Evolutionary conservation across 2,888 invertebrate species (phyloP), one percentile per base, ranked within the genome.

Genomic region (Lepidocyrtinus sp.): DNA sequence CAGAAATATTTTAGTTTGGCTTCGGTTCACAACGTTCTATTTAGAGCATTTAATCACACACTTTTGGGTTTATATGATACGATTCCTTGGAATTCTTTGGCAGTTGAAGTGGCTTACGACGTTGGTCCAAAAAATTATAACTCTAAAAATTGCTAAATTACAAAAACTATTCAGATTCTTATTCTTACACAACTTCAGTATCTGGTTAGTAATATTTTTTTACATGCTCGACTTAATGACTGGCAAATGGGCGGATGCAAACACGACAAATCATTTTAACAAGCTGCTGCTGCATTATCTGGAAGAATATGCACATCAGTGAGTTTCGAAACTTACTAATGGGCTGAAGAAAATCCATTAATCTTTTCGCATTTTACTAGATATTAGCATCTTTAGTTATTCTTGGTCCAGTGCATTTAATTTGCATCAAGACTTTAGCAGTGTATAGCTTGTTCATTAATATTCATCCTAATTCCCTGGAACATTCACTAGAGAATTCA

Each of bases 191-290:
- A 74, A 45, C 67, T 72, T 24, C 17, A 50, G 55, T 61, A 59
- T 25, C 19, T n/a, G n/a, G n/a, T n/a, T n/a, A n/a, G n/a, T n/a
- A n/a, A n/a, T n/a, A n/a, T n/a, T n/a, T n/a, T n/a, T n/a, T n/a
- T n/a, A n/a, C n/a, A n/a, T n/a, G n/a, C n/a, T n/a, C n/a, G n/a
- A 5, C 12, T 36, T 36, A 36, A 36, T 36, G 36, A 36, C 36
- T 36, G 12, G 50, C 68, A 59, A 62, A 62, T 59, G 75, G 75
- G 75, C 61, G 75, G 68, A 17, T 17, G 67, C 68, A 46, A 68
- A 65, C 1, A 62, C 59, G 75, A 75, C 75, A 75, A 75, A 75
- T 75, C 75, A 75, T 75, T 75, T 75, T 75, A 75, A 75, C 75
- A 75, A 75, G 75, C 68, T 67, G 62, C n/a, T 75, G 75, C 36